Conservation (phyloP, 2,797 vertebrate species). For the Yasuhikotakia modesta region DNA sequence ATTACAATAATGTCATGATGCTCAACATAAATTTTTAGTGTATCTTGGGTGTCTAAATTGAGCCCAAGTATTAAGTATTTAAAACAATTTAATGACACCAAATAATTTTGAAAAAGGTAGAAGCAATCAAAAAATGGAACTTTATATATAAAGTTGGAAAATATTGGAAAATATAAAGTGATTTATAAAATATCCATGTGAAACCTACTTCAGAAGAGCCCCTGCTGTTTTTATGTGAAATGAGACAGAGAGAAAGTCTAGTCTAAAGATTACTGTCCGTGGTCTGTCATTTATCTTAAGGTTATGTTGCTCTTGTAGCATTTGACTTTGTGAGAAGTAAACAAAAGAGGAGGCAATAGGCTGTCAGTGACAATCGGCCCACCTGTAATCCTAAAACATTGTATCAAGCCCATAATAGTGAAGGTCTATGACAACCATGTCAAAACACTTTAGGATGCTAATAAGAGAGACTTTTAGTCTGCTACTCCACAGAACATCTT, state of each 20-base stretch:
- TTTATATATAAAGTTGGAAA: too few species aligned
- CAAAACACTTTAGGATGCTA: not conserved
- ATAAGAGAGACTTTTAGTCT: not conserved
- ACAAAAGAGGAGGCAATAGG: conserved; percentile 67
- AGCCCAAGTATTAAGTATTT: too few species aligned
- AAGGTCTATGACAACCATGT: conserved; percentile 39
- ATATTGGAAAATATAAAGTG: not conserved
- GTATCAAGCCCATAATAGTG: conserved; percentile 56
- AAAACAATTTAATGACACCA: too few species aligned
- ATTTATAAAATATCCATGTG: not conserved
- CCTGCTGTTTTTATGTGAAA: not conserved
- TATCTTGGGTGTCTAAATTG: too few species aligned
- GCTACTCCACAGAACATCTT: too few species aligned
- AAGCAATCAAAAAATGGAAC: not conserved
- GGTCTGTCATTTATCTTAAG: conserved; percentile 51
- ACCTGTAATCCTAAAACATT: conserved; percentile 50
- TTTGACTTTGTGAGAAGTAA: conserved; percentile 53
- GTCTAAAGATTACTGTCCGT: not conserved
- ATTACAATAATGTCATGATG: too few species aligned
- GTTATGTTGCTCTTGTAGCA: conserved; percentile 36
- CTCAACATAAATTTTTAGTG: too few species aligned
- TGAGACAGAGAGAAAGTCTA: not conserved
- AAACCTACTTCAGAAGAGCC: not conserved
- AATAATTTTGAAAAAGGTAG: too few species aligned
- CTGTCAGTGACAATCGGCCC: conserved; percentile 50